phyloP scores from a whole-genome alignment of 1,140 invertebrate genomes.

The Helicoverpa armigera region DNA sequence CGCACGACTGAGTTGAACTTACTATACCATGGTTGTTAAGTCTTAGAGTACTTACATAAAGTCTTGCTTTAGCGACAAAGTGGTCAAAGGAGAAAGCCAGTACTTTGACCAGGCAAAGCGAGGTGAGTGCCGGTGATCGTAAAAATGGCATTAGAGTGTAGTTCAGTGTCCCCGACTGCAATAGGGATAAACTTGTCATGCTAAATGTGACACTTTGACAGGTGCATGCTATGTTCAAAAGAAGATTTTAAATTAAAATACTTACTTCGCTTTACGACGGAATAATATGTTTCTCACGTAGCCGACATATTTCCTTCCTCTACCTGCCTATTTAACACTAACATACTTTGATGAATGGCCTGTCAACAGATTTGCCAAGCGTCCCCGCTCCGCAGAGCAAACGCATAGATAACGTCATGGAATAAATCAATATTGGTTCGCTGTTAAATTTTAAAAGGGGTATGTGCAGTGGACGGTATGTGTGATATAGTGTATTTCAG shows the following conservation, averaged over 20 bases:
- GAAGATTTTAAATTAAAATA: too few species aligned
- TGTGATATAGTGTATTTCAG: neutral
- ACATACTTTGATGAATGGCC: neutral
- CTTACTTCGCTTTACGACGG: too few species aligned
- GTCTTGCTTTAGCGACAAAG: conserved; percentile 21
- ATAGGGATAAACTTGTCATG: conserved; percentile 20
- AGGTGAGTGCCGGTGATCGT: conserved; percentile 11
- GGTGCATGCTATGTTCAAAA: neutral
- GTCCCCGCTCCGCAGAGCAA: neutral
- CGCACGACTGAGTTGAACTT: too few species aligned
- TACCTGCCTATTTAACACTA: neutral
- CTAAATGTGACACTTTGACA: neutral
- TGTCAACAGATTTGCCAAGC: neutral
- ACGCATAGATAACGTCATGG: neutral
- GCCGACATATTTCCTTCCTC: neutral
- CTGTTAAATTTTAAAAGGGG: too few species aligned
- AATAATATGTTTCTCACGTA: too few species aligned
- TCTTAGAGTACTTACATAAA: neutral
- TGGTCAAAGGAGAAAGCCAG: conserved; percentile 26
- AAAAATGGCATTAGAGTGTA: conserved; percentile 41
- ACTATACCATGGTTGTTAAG: neutral
- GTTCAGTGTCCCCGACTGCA: conserved; percentile 65
- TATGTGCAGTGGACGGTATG: too few species aligned
- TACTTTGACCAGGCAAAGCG: conserved; percentile 8
- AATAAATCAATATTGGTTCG: neutral